phyloP scores from a whole-genome alignment of 2,797 vertebrate species.

The Eospalax fontanierii region DNA sequence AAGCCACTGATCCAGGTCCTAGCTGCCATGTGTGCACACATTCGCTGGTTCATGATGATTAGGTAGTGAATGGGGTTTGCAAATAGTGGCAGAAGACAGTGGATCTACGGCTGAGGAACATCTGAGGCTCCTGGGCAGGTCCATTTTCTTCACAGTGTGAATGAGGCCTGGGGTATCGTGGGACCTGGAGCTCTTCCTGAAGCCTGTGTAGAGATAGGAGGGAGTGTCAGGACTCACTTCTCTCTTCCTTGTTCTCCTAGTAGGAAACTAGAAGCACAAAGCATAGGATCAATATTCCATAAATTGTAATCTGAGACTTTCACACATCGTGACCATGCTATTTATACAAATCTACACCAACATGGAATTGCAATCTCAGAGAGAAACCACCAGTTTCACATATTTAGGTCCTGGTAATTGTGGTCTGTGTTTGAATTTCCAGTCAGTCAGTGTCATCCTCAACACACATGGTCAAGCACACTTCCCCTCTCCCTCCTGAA shows the following conservation, averaged over 20 bases:
- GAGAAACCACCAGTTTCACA: too few relatives aligned
- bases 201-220: too few relatives aligned
- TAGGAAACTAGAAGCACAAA: background rate
- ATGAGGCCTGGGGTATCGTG: background rate
- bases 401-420: background rate
- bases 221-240: too few relatives aligned
- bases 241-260: background rate
- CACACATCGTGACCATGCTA: background rate
- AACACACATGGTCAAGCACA: background rate
- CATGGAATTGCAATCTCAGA: background rate
- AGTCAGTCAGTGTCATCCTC: background rate
- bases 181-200: background rate
- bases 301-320: background rate
- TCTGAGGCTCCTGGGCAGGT: background rate
- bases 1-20: slow-evolving; percentile 80
- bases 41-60: slow-evolving; percentile 65
- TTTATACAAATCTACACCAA: background rate
- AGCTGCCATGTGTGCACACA: slow-evolving; percentile 72
- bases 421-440: background rate
- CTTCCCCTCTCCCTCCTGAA: background rate
- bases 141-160: background rate
- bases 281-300: too few relatives aligned
- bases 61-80: slow-evolving; percentile 75
- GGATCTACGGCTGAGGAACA: background rate
- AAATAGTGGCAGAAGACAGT: slow-evolving; percentile 52